Percentiles rank a stretch among this genome's conserved stretches.
Evolutionary conservation across 1,140 invertebrate species (phyloP).

Genomic region (Caenorhabditis latens): DNA sequence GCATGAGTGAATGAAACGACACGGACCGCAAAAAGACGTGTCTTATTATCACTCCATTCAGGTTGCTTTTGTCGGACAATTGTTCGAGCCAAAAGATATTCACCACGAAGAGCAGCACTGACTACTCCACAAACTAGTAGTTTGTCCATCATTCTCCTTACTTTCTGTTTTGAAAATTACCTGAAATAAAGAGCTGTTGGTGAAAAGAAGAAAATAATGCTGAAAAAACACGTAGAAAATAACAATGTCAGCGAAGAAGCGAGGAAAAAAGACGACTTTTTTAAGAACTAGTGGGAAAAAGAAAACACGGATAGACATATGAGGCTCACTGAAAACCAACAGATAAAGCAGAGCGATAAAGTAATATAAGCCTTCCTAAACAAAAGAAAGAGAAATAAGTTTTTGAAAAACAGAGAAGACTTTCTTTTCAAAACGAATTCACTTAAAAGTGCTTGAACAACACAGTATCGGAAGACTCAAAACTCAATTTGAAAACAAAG

Average conservation of each 20-base stretch:
- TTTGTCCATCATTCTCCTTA: constrained; percentile 1
- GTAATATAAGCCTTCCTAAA: no score
- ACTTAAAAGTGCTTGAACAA: no score
- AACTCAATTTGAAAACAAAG: background rate
- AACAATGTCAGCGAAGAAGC: background rate
- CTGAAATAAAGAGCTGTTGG: background rate
- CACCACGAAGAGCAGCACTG: constrained; percentile 31
- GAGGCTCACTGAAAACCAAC: no score
- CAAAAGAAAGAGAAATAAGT: no score
- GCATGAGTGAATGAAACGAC: constrained; percentile 65
- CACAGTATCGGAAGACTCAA: no score
- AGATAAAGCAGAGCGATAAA: no score
- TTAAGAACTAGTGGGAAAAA: no score
- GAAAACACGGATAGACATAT: no score
- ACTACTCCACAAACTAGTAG: constrained; percentile 50
- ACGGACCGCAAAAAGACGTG: constrained; percentile 58
- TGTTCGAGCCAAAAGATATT: constrained; percentile 48
- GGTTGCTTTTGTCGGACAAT: constrained; percentile 46
- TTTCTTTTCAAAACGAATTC: no score
- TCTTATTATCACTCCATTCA: constrained; percentile 64
- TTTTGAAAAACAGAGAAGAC: no score
- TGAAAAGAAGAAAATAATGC: background rate
- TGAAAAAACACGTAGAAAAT: background rate
- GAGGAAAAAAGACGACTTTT: background rate
- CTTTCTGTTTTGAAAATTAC: background rate